These are phyloP conservation scores for Cheilosia soror DNA, from an alignment of 2,888 invertebrate genomes.

Conservation along the genomic window DNA sequence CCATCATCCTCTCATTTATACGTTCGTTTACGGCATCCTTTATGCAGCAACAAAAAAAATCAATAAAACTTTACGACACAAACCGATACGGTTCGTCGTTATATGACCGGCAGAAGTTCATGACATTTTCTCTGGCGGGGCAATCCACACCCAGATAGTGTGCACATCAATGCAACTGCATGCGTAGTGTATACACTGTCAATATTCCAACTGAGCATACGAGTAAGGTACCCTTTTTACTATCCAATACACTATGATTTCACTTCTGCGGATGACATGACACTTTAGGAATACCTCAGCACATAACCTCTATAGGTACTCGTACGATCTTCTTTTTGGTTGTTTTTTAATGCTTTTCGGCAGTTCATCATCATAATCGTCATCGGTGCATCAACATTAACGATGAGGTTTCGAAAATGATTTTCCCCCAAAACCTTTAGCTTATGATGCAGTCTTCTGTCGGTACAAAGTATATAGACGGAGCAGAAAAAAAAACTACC, in stretches of 20 bases:
- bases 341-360: conserved; percentile 15
- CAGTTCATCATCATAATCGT: conserved; percentile 19
- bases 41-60: conserved; percentile 20
- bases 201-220: conserved; percentile 5
- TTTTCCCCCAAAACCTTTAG: not conserved
- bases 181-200: conserved; percentile 24
- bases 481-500: conserved; percentile 1
- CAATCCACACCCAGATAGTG: not conserved
- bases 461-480: not conserved
- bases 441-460: not conserved
- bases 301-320: not conserved
- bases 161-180: conserved; percentile 14
- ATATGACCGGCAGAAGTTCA: conserved; percentile 4
- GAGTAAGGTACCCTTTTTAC: not conserved
- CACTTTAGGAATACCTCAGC: conserved; percentile 15
- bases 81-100: conserved; percentile 6
- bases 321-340: not conserved
- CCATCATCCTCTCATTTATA: conserved; percentile 7
- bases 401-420: conserved; percentile 26
- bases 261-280: conserved; percentile 28
- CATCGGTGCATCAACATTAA: conserved; percentile 14
- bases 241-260: conserved; percentile 13
- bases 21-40: conserved; percentile 13
- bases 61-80: conserved; percentile 44
- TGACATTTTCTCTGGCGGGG: conserved; percentile 1